phyloP scores from a whole-genome alignment of 1,140 invertebrate genomes.

The Arctopsyche grandis region DNA sequence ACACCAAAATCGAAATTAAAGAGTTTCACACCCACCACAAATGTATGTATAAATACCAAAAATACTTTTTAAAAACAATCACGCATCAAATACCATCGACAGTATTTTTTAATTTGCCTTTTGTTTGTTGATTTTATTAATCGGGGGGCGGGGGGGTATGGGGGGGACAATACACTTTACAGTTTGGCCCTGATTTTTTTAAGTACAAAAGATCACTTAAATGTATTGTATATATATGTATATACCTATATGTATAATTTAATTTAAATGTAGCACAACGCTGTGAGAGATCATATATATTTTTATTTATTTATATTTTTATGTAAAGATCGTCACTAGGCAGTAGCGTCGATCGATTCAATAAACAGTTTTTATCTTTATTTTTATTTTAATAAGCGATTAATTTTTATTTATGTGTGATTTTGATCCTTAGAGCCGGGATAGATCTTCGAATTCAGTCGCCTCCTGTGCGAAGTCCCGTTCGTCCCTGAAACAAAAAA shows the following conservation, averaged over 20 bases:
- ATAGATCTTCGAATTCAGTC: neutral
- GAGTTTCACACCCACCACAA: neutral
- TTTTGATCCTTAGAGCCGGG: neutral
- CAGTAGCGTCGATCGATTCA: neutral
- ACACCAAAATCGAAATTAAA: constrained; percentile 28
- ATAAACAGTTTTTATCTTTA: constrained; percentile 18
- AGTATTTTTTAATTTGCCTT: neutral
- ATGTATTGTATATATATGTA: neutral
- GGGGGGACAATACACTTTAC: constrained; percentile 8
- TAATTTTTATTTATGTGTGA: neutral
- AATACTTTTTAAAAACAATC: constrained; percentile 15
- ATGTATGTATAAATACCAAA: constrained; percentile 5
- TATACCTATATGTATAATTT: neutral
- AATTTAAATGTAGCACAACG: constrained; percentile 43
- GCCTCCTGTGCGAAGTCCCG: neutral
- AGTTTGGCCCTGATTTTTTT: constrained; percentile 32
- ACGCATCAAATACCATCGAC: neutral
- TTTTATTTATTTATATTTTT: neutral
- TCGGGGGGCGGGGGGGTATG: too few species aligned
- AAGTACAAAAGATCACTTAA: constrained; percentile 46
- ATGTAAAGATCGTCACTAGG: neutral
- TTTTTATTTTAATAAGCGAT: neutral
- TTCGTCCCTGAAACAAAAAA: neutral
- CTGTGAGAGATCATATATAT: constrained; percentile 34
- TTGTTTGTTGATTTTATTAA: neutral